A percentile compares a stretch with the other conserved stretches of the same genome.
Evolutionary conservation across 64 coral and sea anemone species (phyloP).

Genomic region (Stichodactyla mertensii): DNA sequence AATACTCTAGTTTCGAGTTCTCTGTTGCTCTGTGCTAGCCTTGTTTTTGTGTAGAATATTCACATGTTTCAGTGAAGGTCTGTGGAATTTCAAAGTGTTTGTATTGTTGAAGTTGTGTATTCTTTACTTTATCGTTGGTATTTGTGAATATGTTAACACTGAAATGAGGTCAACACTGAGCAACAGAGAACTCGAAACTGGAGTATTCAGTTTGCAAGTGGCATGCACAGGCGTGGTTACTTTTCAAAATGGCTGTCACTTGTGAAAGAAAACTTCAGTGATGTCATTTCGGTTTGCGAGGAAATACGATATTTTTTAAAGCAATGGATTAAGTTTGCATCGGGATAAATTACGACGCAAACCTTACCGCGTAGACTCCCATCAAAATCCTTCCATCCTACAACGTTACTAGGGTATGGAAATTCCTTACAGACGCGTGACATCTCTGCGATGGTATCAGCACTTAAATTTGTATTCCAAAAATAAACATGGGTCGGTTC

Average conservation of each 20-base stretch:
- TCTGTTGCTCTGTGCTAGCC: too few relatives aligned
- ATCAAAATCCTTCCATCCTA: conserved; percentile 48
- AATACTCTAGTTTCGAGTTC: too few relatives aligned
- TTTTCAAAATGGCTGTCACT: background rate
- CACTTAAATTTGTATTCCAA: conserved; percentile 35
- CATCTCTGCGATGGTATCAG: conserved; percentile 16
- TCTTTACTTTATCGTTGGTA: too few relatives aligned
- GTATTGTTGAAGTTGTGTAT: too few relatives aligned
- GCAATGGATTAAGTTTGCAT: background rate
- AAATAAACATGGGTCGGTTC: conserved; percentile 50
- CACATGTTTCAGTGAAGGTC: too few relatives aligned
- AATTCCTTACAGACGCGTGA: conserved; percentile 40
- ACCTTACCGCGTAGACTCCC: conserved; percentile 19
- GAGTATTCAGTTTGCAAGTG: background rate
- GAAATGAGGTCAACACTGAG: too few relatives aligned
- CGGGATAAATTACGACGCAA: conserved; percentile 32
- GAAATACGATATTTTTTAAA: background rate
- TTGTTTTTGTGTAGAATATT: too few relatives aligned
- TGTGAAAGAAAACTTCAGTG: background rate
- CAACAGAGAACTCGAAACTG: too few relatives aligned
- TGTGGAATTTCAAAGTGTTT: too few relatives aligned
- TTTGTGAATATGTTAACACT: too few relatives aligned
- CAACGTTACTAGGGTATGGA: conserved; percentile 45
- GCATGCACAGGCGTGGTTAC: background rate
- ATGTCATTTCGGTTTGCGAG: too few relatives aligned